Evolutionary conservation across 2,888 invertebrate genomes (phyloP).

Genomic region (Drosophila vallismaia): DNA sequence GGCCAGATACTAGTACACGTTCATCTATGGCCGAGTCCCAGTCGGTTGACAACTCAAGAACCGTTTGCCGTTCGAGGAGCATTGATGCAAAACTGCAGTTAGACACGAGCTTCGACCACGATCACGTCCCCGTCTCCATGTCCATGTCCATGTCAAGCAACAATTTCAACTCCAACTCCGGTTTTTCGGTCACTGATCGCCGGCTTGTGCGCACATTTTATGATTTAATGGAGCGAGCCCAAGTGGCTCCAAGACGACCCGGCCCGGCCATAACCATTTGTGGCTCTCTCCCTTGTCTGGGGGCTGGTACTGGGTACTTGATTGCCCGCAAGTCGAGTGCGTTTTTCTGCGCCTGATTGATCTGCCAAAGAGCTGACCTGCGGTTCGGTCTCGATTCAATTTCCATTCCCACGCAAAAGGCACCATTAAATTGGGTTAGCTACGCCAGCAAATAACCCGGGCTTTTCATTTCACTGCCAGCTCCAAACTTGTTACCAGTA

Average conservation of each 20-base stretch:
- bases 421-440: slow-evolving; percentile 65
- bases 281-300: slow-evolving; percentile 28
- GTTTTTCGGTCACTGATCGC: slow-evolving; percentile 58
- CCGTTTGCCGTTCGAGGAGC: slow-evolving; percentile 46
- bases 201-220: slow-evolving; percentile 50
- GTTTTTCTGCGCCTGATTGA: slow-evolving; percentile 49
- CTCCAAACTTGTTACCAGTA: slow-evolving; percentile 42
- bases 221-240: slow-evolving; percentile 72
- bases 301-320: slow-evolving; percentile 49
- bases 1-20: slow-evolving; percentile 53
- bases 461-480: slow-evolving; percentile 45
- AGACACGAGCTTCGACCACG: slow-evolving; percentile 46
- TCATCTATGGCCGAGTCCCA: slow-evolving; percentile 7
- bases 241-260: slow-evolving; percentile 58
- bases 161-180: slow-evolving; percentile 17
- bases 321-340: slow-evolving; percentile 41
- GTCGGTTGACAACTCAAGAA: slow-evolving; percentile 62
- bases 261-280: slow-evolving; percentile 56
- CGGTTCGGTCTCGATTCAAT: slow-evolving; percentile 21
- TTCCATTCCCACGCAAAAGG: slow-evolving; percentile 66
- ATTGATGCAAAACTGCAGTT: slow-evolving; percentile 78
- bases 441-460: slow-evolving; percentile 34
- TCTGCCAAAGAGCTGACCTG: slow-evolving; percentile 51
- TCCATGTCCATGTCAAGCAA: slow-evolving; percentile 7
- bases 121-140: slow-evolving; percentile 16